Conservation (phyloP, 2,113 vertebrate species). For the Austrofundulus limnaeus region DNA sequence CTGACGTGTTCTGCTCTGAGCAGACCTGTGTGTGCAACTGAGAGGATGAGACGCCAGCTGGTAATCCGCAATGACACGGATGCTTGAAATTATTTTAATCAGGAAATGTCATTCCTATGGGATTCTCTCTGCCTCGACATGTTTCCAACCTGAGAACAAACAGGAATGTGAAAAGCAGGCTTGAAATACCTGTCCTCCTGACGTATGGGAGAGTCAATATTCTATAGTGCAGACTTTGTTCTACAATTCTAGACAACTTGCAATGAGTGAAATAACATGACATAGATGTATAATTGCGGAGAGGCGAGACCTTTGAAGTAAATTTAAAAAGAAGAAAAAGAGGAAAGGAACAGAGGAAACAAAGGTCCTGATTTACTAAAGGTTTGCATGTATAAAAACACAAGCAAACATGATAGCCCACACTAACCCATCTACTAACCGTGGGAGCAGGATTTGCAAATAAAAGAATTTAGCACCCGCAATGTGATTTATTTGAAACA, state of each 20-base stretch:
- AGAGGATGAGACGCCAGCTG: conserved; percentile 38
- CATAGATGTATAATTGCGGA: too few relatives aligned
- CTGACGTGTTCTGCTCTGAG: conserved; percentile 15
- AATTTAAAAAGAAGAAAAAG: neutral
- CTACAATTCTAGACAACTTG: neutral
- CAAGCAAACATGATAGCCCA: too few relatives aligned
- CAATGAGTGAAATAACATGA: neutral
- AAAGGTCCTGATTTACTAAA: too few relatives aligned
- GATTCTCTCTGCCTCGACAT: conserved; percentile 36
- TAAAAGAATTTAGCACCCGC: too few relatives aligned
- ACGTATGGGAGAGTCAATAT: neutral
- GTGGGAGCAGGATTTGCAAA: too few relatives aligned
- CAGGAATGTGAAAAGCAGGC: conserved; percentile 10
- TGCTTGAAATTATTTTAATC: conserved; percentile 53
- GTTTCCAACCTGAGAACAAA: conserved; percentile 33
- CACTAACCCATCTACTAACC: too few relatives aligned
- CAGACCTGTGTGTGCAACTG: conserved; percentile 29
- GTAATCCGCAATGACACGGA: conserved; percentile 54
- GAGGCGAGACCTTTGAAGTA: neutral
- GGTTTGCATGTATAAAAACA: too few relatives aligned
- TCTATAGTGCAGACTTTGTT: neutral
- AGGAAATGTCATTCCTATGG: conserved; percentile 40
- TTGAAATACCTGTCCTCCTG: conserved; percentile 11
- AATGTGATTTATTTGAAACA: too few relatives aligned
- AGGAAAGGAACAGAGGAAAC: too few relatives aligned